Evolutionary conservation across 2,797 vertebrate genomes (phyloP), one percentile per base, ranked within the genome.

Genomic region (Lithobates pipiens): DNA sequence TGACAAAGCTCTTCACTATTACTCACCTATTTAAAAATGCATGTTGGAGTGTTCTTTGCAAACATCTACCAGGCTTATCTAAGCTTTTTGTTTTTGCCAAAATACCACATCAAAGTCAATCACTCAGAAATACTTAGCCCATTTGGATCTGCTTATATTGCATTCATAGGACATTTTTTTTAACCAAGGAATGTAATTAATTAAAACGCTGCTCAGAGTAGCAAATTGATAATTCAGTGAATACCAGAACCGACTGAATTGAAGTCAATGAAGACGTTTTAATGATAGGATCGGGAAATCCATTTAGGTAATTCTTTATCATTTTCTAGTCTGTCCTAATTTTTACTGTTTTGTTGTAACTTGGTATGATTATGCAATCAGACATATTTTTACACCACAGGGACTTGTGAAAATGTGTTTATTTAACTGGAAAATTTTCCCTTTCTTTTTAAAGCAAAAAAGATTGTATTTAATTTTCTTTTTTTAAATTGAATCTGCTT

Each of bases 31-130:
- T 67, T 67, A 67, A 67, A 67, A 67, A 67, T 67, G 65, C 65
- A 67, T 67, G 25, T 15, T 67, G 65, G 65, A 67, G 65, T 67
- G 65, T 67, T 25, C 25, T 67, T 15, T 67, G 65, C 65, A 29
- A 67, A 67, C 65, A 25, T 67, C 65, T 67, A 67, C 65, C 65
- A 29, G 65, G 13, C n/a, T 67, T 67, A 67, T 67, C 10, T 25
- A 25, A 67, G 65, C 65, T 67, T 67, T 67, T 67, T 67, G 65
- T 67, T 67, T 67, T 67, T 67, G 65, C 25, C 65, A 67, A 61
- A 67, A 67, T 67, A 67, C 10, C 65, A 67, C 65, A 67, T 67
- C n/a, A 67, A 67, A 67, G 65, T 67, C 65, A 25, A 29, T 67
- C 65, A 67, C 65, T 29, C 65, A 67, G 65, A 67, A 67, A 67